These are phyloP conservation scores for Perccottus glenii DNA, from an alignment of 2,113 vertebrate species.

Conservation along the genomic window DNA sequence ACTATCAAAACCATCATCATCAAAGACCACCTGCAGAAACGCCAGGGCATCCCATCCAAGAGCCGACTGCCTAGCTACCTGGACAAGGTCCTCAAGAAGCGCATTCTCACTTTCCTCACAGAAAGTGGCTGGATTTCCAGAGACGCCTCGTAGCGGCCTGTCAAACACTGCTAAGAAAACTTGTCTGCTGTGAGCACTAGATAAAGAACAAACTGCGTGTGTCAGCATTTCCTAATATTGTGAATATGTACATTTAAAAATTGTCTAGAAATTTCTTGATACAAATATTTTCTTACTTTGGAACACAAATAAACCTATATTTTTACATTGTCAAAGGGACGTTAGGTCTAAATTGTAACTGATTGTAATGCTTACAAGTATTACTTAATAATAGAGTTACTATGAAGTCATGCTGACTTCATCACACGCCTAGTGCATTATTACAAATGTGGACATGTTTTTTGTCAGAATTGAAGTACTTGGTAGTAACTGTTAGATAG, in stretches of 20 bases:
- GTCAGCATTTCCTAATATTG: conserved; percentile 32
- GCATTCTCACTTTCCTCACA: conserved; percentile 94
- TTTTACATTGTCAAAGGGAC: conserved; percentile 52
- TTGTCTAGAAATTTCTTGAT: conserved; percentile 17
- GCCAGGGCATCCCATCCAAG: conserved; percentile 94
- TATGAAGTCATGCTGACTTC: conserved; percentile 4
- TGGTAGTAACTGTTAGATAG: background rate
- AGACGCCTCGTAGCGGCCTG: conserved; percentile 84
- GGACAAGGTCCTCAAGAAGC: conserved; percentile 96
- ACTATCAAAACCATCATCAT: conserved; percentile 98
- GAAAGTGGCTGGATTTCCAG: conserved; percentile 98
- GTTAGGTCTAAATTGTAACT: too few relatives aligned
- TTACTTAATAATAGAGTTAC: background rate
- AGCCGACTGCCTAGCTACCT: conserved; percentile 94
- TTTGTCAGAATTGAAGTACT: background rate
- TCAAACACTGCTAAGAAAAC: too few relatives aligned
- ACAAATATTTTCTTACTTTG: conserved; percentile 58
- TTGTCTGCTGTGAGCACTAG: background rate
- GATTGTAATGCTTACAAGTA: conserved; percentile 9
- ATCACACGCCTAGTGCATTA: background rate
- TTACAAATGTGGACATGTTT: background rate
- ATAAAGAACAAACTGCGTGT: conserved; percentile 39
- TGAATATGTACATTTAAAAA: conserved; percentile 64
- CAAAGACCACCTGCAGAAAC: conserved; percentile 95
- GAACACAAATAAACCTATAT: conserved; percentile 53